phyloP scores from a whole-genome alignment of 2,888 invertebrate genomes.

The Drosophila atroscutellata region DNA sequence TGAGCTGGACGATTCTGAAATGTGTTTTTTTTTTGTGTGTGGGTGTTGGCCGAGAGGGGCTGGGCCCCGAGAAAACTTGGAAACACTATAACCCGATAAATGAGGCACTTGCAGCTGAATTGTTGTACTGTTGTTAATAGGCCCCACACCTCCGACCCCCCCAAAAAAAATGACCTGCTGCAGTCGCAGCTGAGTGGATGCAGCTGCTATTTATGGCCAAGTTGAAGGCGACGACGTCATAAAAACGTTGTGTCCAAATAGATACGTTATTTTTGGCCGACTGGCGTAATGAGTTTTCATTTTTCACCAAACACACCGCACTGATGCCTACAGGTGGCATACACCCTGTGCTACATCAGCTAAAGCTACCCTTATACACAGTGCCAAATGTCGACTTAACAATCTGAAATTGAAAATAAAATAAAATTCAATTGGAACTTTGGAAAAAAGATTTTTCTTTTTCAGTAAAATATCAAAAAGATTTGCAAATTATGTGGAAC shows the following conservation, averaged over 20 bases:
- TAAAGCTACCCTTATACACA: neutral
- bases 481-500: neutral
- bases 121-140: constrained; percentile 34
- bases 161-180: constrained; percentile 19
- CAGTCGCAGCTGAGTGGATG: constrained; percentile 20
- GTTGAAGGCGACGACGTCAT: constrained; percentile 62
- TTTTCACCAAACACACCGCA: constrained; percentile 44
- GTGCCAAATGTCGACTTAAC: neutral
- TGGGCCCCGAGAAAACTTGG: constrained; percentile 37
- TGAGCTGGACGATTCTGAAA: constrained; percentile 9
- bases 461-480: neutral
- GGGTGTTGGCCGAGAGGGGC: constrained; percentile 58
- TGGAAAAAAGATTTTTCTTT: neutral
- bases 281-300: constrained; percentile 74
- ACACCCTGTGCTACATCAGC: neutral
- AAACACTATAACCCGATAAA: constrained; percentile 19
- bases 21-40: constrained; percentile 45
- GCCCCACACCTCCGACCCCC: neutral
- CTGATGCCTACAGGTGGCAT: constrained; percentile 70
- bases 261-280: constrained; percentile 66
- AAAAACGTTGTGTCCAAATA: constrained; percentile 39
- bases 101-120: constrained; percentile 39
- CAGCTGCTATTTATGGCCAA: constrained; percentile 57
- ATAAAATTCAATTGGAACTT: neutral
- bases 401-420: neutral